A percentile compares a stretch with the other conserved stretches of the same genome.
Conservation (phyloP, 2,797 vertebrate species). For the Bryconaethiops microstoma region DNA sequence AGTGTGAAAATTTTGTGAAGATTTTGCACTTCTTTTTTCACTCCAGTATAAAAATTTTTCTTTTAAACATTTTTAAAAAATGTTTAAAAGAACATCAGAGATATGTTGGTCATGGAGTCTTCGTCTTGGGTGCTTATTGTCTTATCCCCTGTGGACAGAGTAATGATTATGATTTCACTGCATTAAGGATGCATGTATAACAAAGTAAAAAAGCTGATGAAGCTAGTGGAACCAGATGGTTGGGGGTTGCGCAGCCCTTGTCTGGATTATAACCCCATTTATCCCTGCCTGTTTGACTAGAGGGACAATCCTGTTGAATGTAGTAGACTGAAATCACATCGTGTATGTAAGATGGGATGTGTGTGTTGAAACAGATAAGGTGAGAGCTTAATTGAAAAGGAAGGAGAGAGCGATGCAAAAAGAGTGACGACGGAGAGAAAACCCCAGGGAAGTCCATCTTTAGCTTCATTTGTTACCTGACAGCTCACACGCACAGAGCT, state of each 20-base stretch:
- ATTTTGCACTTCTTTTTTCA: too few species aligned
- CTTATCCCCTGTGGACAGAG: not conserved
- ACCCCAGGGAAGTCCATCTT: slow-evolving; percentile 62
- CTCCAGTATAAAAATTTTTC: too few species aligned
- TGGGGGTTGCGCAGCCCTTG: slow-evolving; percentile 1
- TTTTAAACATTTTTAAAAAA: too few species aligned
- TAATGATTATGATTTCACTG: not conserved
- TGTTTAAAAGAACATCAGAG: too few species aligned
- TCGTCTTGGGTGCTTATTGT: not conserved
- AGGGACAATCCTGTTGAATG: not conserved
- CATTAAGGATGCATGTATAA: not conserved
- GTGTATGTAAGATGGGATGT: slow-evolving; percentile 44
- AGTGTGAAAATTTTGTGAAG: too few species aligned
- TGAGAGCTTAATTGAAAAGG: slow-evolving; percentile 8
- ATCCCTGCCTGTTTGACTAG: not conserved
- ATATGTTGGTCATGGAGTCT: too few species aligned
- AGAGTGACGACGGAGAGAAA: slow-evolving; percentile 66
- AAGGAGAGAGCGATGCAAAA: slow-evolving; percentile 65
- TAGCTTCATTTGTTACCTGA: slow-evolving; percentile 67
- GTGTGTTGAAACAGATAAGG: slow-evolving; percentile 37
- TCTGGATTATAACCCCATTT: slow-evolving; percentile 4
- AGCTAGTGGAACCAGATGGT: not conserved
- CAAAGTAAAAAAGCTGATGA: slow-evolving; percentile 6
- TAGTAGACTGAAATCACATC: slow-evolving; percentile 43
- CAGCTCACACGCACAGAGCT: slow-evolving; percentile 28